Conservation (phyloP, 2,113 vertebrate species). For the Tilapia sparmanii region DNA sequence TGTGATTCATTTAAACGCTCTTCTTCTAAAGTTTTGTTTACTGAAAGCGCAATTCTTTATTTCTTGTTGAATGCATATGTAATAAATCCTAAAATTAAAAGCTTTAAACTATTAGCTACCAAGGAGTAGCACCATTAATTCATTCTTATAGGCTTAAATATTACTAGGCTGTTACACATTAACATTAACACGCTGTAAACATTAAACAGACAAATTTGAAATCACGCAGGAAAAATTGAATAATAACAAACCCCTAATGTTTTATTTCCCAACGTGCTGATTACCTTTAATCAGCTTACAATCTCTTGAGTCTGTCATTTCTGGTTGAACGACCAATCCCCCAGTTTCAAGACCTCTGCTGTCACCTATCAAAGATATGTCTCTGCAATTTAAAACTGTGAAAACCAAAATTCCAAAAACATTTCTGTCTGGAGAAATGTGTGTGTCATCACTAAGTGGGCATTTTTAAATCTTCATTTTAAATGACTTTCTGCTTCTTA, state of each 20-base stretch:
- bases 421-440: background rate
- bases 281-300: background rate
- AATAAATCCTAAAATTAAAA: background rate
- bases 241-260: background rate
- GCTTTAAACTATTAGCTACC: background rate
- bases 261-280: background rate
- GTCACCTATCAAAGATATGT: accelerated
- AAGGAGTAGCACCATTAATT: background rate
- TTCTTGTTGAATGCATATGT: background rate
- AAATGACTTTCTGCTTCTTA: background rate
- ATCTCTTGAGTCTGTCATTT: background rate
- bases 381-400: background rate
- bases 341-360: accelerated
- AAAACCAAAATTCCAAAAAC: background rate
- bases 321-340: background rate
- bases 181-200: background rate
- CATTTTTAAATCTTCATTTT: background rate
- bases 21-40: background rate
- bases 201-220: background rate
- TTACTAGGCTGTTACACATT: background rate
- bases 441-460: background rate
- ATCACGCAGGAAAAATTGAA: background rate
- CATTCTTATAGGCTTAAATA: background rate
- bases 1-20: background rate
- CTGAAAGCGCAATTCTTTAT: background rate